Conservation (phyloP, 2,113 vertebrate genomes). For the Pedetes capensis region DNA sequence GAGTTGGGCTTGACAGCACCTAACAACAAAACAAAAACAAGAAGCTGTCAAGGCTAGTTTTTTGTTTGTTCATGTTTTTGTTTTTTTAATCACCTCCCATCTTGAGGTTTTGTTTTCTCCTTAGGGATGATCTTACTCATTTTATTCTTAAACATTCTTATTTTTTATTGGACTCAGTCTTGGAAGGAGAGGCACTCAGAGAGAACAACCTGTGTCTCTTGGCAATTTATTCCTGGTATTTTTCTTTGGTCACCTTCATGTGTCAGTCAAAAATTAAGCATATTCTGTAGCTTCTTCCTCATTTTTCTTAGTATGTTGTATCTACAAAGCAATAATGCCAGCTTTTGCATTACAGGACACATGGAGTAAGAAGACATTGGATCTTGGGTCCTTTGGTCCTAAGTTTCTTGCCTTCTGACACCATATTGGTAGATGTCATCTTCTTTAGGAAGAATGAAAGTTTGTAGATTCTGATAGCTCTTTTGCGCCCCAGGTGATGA, state of each 20-base stretch:
- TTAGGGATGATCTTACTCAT: neutral
- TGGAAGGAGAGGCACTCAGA: slow-evolving; percentile 92
- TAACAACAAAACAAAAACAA: too few species aligned
- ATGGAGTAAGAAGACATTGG: neutral
- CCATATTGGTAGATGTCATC: neutral
- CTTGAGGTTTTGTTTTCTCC: neutral
- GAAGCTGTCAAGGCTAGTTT: too few species aligned
- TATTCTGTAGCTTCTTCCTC: slow-evolving; percentile 94
- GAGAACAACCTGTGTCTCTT: slow-evolving; percentile 94
- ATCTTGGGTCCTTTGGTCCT: neutral
- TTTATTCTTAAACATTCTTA: neutral
- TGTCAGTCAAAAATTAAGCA: slow-evolving; percentile 92
- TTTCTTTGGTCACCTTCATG: slow-evolving; percentile 96
- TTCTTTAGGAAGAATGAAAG: neutral
- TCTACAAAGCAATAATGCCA: neutral
- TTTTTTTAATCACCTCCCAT: neutral
- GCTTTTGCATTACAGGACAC: neutral
- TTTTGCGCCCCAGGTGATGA: neutral
- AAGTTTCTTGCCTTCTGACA: neutral
- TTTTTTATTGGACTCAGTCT: slow-evolving; percentile 88
- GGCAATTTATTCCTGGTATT: slow-evolving; percentile 93
- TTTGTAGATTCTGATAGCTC: neutral
- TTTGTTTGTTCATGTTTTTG: too few species aligned
- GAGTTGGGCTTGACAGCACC: too few species aligned
- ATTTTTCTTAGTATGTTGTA: slow-evolving; percentile 84